Conservation (phyloP, 2,888 invertebrate genomes). For the Drosophila greeni region DNA sequence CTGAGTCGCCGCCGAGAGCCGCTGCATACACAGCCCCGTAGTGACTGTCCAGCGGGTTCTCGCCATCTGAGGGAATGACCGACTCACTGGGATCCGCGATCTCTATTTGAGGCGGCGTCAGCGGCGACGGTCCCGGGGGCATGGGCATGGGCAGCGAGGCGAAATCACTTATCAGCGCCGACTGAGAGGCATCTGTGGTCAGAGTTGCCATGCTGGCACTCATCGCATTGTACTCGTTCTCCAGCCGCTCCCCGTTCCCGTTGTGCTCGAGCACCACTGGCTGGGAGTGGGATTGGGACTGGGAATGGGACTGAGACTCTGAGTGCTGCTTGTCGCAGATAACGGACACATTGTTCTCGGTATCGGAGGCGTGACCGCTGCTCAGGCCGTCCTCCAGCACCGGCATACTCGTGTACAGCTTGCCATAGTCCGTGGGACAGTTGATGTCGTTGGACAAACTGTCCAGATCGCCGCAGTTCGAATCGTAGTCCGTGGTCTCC, state of each 20-base stretch:
- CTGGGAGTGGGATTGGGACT: conserved; percentile 35
- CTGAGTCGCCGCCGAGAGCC: conserved; percentile 11
- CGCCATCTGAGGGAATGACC: conserved; percentile 5
- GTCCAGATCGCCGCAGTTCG: conserved; percentile 91
- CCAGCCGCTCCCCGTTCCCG: conserved; percentile 53
- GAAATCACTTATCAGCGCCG: conserved; percentile 49
- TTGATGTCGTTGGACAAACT: conserved; percentile 81
- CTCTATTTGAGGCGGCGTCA: conserved; percentile 38
- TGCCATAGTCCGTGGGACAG: conserved; percentile 81
- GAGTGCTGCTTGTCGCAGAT: conserved; percentile 64
- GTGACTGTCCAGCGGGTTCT: conserved; percentile 35
- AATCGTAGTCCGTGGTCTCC: conserved; percentile 94
- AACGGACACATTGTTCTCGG: conserved; percentile 85
- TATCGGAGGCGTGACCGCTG: conserved; percentile 95
- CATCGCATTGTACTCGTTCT: conserved; percentile 56
- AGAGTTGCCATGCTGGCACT: conserved; percentile 38
- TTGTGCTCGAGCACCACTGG: conserved; percentile 43
- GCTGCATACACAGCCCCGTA: conserved; percentile 75
- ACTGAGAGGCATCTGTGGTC: conserved; percentile 39
- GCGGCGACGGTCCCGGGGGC: conserved; percentile 32
- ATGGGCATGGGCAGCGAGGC: conserved; percentile 33
- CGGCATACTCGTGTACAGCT: conserved; percentile 90
- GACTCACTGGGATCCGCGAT: conserved; percentile 27
- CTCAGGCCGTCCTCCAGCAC: conserved; percentile 95
- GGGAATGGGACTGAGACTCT: conserved; percentile 20